Base-by-base conservation (phyloP, 2,888 invertebrate species). In the Phania funesta region DNA sequence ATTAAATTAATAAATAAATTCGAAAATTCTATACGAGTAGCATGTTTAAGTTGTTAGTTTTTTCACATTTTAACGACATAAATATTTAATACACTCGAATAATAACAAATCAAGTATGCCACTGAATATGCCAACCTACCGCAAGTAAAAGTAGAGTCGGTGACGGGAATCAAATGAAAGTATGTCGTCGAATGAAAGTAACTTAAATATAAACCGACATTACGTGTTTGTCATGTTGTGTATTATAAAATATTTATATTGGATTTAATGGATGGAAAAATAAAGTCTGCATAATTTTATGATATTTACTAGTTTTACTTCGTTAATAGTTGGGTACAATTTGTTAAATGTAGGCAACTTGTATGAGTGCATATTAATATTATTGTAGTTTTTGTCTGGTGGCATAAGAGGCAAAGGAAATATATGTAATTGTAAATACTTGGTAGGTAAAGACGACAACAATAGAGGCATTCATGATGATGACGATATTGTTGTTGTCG, bases 161-260 rank as follows among this genome's bases (percentile, higher is more conserved):
- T n/a, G 13, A 50, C 29, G 52, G 26, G 54, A 56, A 67, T 38
- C 13, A 18, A 18, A 67, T 35, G 20, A 18, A 70, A 64, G 32
- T 41, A 58, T 54, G 26, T 67, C 76, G 58, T 71, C 67, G 71
- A 75, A 76, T 58, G 65, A 60, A 32, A 52, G n/a, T n/a, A 64
- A 71, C 67, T 46, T n/a, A n/a, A n/a, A n/a, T n/a, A n/a, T n/a
- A n/a, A 76, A 64, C 64, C 74, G 29, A 52, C 78, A 65, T 78
- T 78, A 82, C 82, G 82, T 82, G 82, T 65, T 74, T 76, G 80
- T 76, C 76, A 76, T 67, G 76, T 67, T 76, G 76, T 60, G 74
- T 70, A 74, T 78, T 78, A 74, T 64, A 78, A 82, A 78, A 78
- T 77, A 78, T 78, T 82, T 82, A 70, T 78, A 82, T 82, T 82